phyloP scores from a whole-genome alignment of 2,113 vertebrate genomes.

The Macrotus californicus region DNA sequence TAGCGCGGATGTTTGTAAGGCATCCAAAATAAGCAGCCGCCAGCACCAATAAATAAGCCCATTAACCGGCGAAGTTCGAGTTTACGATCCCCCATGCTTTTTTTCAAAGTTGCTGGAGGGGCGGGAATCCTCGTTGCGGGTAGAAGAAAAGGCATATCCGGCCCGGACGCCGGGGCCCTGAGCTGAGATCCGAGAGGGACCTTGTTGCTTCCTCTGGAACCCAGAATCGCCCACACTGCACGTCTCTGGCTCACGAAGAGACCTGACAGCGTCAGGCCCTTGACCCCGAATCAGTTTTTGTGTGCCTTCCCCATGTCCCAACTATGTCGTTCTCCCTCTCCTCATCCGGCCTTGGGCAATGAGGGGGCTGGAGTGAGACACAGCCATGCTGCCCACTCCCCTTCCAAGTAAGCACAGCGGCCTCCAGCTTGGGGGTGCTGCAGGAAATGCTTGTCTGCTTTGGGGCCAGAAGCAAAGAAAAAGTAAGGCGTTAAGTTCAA shows the following conservation, averaged over 20 bases:
- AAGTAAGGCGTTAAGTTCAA: constrained; percentile 68
- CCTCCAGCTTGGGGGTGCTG: background rate
- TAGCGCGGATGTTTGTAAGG: constrained; percentile 85
- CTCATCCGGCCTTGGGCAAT: background rate
- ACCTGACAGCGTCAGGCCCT: constrained; percentile 23
- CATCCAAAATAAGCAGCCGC: constrained; percentile 87
- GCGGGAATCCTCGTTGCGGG: constrained; percentile 73
- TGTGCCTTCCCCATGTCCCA: background rate
- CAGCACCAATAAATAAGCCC: constrained; percentile 87
- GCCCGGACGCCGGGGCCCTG: background rate
- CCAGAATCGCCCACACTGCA: background rate
- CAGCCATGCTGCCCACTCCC: background rate
- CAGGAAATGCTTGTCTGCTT: constrained; percentile 39
- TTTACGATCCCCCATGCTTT: constrained; percentile 85
- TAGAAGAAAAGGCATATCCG: constrained; percentile 50
- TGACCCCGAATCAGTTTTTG: constrained; percentile 10
- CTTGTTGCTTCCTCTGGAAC: background rate
- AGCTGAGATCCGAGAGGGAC: constrained; percentile 4
- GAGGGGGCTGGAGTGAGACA: background rate
- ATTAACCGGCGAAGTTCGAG: constrained; percentile 85
- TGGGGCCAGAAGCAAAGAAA: constrained; percentile 20
- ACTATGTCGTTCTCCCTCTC: background rate
- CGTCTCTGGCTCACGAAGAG: background rate
- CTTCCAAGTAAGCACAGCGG: background rate
- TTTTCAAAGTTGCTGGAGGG: constrained; percentile 77